These are phyloP conservation scores for Ennomos fuscantarius DNA, from an alignment of 2,888 invertebrate species.

Conservation along the genomic window DNA sequence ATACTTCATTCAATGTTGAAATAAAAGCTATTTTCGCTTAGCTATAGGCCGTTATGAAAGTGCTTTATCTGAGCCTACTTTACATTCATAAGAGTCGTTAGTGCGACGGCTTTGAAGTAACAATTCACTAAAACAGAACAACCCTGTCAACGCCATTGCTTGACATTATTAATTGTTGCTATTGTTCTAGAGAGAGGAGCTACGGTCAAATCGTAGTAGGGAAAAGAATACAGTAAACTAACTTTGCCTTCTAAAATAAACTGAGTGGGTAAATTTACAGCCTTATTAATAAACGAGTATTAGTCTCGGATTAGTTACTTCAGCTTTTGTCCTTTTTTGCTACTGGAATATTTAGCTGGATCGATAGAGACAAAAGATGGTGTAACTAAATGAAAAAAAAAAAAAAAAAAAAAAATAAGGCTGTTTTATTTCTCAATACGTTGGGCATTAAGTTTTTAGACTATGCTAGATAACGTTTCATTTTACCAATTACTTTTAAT, in stretches of 20 bases:
- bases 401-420: no score
- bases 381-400: no score
- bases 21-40: conserved; percentile 17
- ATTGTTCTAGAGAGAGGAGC: conserved; percentile 30
- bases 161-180: conserved; percentile 35
- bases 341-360: no score
- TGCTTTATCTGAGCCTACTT: conserved; percentile 33
- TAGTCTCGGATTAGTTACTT: no score
- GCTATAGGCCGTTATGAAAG: conserved; percentile 1
- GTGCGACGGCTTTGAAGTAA: conserved; percentile 34
- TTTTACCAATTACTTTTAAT: no score
- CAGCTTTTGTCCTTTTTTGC: no score
- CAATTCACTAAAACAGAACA: conserved; percentile 33
- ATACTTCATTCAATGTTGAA: background rate
- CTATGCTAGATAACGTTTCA: no score
- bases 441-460: no score
- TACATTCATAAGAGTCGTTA: conserved; percentile 39
- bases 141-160: conserved; percentile 34
- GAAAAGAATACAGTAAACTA: background rate
- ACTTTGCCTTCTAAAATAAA: background rate
- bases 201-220: conserved; percentile 6
- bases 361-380: no score
- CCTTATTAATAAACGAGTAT: no score
- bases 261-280: no score
- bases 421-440: no score